Percentiles rank a stretch among this genome's conserved stretches.
Conservation (phyloP, 2,113 vertebrate species). For the Ceyx margarethae region DNA sequence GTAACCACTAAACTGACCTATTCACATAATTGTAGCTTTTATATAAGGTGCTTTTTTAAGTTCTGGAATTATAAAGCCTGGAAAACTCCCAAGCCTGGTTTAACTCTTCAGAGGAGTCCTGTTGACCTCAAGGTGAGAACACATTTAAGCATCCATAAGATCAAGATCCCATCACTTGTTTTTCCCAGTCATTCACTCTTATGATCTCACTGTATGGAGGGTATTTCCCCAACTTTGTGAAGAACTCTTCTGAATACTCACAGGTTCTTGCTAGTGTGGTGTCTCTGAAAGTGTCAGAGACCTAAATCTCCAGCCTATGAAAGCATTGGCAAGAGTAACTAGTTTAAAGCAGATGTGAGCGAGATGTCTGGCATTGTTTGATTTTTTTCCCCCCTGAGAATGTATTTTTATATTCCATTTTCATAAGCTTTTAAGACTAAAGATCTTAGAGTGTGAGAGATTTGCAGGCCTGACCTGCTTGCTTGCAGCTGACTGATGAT, state of each 20-base stretch:
- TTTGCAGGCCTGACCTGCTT: neutral
- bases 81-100: neutral
- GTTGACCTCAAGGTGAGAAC: neutral
- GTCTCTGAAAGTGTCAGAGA: neutral
- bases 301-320: neutral
- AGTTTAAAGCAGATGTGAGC: neutral
- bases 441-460: neutral
- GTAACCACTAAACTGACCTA: neutral
- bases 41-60: neutral
- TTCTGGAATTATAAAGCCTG: neutral
- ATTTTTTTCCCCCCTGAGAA: accelerated
- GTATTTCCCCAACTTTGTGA: neutral
- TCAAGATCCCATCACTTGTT: neutral
- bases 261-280: neutral
- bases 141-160: neutral
- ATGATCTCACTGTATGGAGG: neutral
- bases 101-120: neutral
- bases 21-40: neutral
- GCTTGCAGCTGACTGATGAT: neutral
- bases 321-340: neutral
- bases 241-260: neutral
- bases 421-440: neutral
- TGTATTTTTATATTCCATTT: neutral
- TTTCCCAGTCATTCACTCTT: neutral
- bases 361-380: neutral